Evolutionary conservation across 2,888 invertebrate genomes (phyloP).

Genomic region (Eilema caniola): DNA sequence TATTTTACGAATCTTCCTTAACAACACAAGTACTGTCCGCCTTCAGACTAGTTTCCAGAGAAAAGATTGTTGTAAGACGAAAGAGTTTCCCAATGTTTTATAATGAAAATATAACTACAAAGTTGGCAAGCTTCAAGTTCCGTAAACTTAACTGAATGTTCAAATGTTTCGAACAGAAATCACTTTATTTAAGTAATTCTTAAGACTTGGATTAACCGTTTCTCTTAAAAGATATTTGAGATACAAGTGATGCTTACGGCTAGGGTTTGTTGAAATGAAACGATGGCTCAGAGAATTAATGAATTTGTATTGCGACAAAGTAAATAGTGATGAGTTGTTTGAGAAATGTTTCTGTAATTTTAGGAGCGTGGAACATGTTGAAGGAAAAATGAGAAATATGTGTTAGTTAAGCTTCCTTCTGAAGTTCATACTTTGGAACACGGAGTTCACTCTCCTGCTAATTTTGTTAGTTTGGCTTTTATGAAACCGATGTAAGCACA

Average conservation of each 20-base stretch:
- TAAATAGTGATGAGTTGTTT: constrained; percentile 11
- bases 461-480: too few species aligned
- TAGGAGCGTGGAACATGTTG: not conserved
- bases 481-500: too few species aligned
- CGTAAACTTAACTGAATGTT: constrained; percentile 33
- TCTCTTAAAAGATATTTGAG: constrained; percentile 21
- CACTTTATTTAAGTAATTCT: constrained; percentile 33
- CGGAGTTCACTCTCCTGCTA: too few species aligned
- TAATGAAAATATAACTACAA: constrained; percentile 36
- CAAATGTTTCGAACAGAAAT: constrained; percentile 39
- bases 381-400: not conserved
- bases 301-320: constrained; percentile 9
- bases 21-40: not conserved
- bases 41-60: not conserved
- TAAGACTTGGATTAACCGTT: constrained; percentile 26
- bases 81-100: constrained; percentile 33
- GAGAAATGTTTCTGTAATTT: not conserved
- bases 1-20: not conserved
- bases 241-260: constrained; percentile 15
- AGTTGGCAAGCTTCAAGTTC: constrained; percentile 26
- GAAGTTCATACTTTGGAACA: too few species aligned
- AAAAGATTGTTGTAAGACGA: constrained; percentile 15
- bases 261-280: constrained; percentile 9
- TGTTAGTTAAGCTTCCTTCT: not conserved
- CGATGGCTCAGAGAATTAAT: constrained; percentile 15